phyloP scores from a whole-genome alignment of 2,888 invertebrate genomes.

The Hydraecia micacea region DNA sequence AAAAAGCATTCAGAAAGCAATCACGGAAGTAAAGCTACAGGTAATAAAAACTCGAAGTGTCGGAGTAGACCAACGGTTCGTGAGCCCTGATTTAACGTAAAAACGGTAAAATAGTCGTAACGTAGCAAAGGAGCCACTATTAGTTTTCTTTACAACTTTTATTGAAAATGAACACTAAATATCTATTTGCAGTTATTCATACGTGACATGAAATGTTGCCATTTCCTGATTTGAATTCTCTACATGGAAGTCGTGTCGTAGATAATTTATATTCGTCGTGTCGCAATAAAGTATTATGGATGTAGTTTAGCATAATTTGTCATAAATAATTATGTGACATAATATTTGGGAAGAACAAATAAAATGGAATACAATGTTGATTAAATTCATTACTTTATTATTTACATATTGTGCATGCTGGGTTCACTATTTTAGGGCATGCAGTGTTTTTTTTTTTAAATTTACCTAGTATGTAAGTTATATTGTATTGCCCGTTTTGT shows the following conservation, averaged over 20 bases:
- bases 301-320: slow-evolving; percentile 13
- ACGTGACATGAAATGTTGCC: slow-evolving; percentile 70
- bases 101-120: slow-evolving; percentile 84
- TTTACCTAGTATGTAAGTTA: background rate
- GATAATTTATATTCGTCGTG: slow-evolving; percentile 23
- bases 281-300: slow-evolving; percentile 15
- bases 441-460: background rate
- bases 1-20: slow-evolving; percentile 68
- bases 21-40: slow-evolving; percentile 68
- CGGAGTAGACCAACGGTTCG: slow-evolving; percentile 70
- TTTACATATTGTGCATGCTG: background rate
- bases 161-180: slow-evolving; percentile 80
- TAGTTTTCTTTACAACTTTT: slow-evolving; percentile 86
- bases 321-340: background rate
- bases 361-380: background rate
- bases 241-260: slow-evolving; percentile 10
- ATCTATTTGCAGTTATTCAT: slow-evolving; percentile 70
- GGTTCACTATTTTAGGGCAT: background rate
- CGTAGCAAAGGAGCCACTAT: slow-evolving; percentile 82
- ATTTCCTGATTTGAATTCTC: slow-evolving; percentile 68
- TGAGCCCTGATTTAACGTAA: slow-evolving; percentile 76
- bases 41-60: slow-evolving; percentile 64
- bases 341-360: background rate
- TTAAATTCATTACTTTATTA: background rate
- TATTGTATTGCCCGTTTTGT: background rate